A percentile compares a stretch with the other conserved stretches of the same genome.
These are phyloP conservation scores for Drosophila trichaetosa DNA, from an alignment of 2,888 invertebrate genomes.

Conservation along the genomic window DNA sequence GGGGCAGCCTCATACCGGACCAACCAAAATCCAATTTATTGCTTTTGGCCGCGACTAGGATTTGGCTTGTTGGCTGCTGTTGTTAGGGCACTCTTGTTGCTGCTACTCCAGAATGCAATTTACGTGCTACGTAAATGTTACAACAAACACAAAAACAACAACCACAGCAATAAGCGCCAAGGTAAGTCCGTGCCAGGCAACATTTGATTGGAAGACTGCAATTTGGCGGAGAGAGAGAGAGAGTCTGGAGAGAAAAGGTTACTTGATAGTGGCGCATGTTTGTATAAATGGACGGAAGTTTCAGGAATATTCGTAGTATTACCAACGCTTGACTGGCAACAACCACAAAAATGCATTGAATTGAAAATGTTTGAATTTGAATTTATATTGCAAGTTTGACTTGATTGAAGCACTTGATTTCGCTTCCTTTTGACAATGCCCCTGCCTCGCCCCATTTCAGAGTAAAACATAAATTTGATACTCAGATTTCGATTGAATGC, in stretches of 20 bases:
- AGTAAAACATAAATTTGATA: constrained; percentile 3
- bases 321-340: constrained; percentile 72
- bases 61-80: constrained; percentile 40
- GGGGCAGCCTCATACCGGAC: constrained; percentile 14
- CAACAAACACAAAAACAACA: constrained; percentile 38
- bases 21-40: constrained; percentile 71
- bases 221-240: constrained; percentile 31
- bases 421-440: constrained; percentile 66
- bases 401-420: constrained; percentile 76
- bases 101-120: constrained; percentile 56
- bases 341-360: constrained; percentile 77
- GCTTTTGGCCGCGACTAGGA: constrained; percentile 68
- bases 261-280: constrained; percentile 34
- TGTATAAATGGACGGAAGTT: constrained; percentile 39
- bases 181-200: constrained; percentile 35
- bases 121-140: constrained; percentile 67
- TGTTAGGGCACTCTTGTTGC: constrained; percentile 17
- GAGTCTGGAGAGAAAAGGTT: constrained; percentile 24
- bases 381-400: constrained; percentile 79
- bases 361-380: constrained; percentile 79
- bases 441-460: constrained; percentile 15
- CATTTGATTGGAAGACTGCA: constrained; percentile 71
- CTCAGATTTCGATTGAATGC: constrained; percentile 18
- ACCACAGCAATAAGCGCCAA: constrained; percentile 36
- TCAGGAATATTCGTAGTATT: constrained; percentile 70